Evolutionary conservation across 2,888 invertebrate genomes (phyloP).

Genomic region (Branchinecta sandiegonensis): DNA sequence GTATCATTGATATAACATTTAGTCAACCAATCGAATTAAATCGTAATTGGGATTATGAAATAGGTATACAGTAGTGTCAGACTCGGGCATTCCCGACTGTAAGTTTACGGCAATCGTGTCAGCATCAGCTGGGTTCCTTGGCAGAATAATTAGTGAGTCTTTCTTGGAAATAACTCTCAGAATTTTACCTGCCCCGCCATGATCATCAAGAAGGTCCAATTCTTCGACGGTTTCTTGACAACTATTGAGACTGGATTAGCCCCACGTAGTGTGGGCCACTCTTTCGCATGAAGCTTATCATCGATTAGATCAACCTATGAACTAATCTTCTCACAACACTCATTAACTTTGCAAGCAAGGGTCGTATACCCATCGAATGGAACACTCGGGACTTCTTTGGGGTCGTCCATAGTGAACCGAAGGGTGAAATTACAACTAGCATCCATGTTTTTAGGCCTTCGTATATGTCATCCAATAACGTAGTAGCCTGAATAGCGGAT

Average conservation of each 20-base stretch:
- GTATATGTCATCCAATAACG: not conserved
- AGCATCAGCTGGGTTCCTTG: not conserved
- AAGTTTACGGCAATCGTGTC: not conserved
- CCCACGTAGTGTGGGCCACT: not conserved
- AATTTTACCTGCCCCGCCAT: not conserved
- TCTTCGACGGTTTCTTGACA: not conserved
- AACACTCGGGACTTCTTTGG: not conserved
- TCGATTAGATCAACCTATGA: not conserved
- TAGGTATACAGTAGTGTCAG: not conserved
- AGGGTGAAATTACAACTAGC: not conserved
- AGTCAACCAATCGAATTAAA: too few relatives aligned
- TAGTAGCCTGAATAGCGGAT: not conserved
- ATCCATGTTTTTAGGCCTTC: conserved; percentile 8
- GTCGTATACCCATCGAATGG: not conserved
- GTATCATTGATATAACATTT: too few relatives aligned
- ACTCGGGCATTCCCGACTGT: not conserved
- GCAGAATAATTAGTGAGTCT: not conserved
- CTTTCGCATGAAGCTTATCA: not conserved
- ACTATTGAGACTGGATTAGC: not conserved
- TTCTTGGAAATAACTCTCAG: not conserved
- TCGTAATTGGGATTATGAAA: too few relatives aligned
- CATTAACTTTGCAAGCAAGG: not conserved
- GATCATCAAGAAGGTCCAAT: not conserved
- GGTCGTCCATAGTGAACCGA: not conserved
- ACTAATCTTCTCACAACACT: not conserved